phyloP scores from a whole-genome alignment of 2,797 vertebrate species.

The Salarias fasciatus region DNA sequence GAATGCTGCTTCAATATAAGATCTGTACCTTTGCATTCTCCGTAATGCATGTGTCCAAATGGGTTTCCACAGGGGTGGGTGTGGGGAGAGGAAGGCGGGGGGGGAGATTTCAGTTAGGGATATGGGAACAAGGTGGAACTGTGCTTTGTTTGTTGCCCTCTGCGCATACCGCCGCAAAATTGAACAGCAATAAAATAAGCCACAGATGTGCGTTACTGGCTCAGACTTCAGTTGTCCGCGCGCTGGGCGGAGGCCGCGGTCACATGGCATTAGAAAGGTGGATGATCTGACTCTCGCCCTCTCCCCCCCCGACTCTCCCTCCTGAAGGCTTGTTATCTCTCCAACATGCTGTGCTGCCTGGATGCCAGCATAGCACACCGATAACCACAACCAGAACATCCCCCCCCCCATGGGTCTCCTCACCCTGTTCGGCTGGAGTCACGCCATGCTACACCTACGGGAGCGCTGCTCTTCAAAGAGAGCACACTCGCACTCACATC shows the following conservation, averaged over 20 bases:
- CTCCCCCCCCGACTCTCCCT: constrained; percentile 6
- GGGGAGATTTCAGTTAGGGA: constrained; percentile 35
- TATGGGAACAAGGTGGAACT: constrained; percentile 79
- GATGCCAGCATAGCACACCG: constrained; percentile 64
- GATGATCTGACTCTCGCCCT: constrained; percentile 56
- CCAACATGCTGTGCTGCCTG: constrained; percentile 60
- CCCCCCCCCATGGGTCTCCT: constrained; percentile 46
- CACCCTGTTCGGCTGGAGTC: constrained; percentile 60
- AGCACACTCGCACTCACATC: constrained; percentile 32
- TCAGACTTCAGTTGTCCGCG: constrained; percentile 73
- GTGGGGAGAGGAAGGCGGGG: no score
- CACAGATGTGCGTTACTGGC: constrained; percentile 83
- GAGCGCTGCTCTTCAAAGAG: constrained; percentile 61
- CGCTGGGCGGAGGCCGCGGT: constrained; percentile 66
- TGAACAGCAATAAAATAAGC: constrained; percentile 82
- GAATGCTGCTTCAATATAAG: constrained; percentile 80
- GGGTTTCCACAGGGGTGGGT: constrained; percentile 49
- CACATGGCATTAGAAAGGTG: constrained; percentile 67
- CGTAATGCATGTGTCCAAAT: constrained; percentile 68
- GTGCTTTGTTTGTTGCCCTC: constrained; percentile 82
- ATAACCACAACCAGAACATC: constrained; percentile 81
- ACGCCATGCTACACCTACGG: constrained; percentile 65
- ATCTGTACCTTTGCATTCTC: constrained; percentile 77
- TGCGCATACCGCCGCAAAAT: constrained; percentile 75
- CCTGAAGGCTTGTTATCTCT: constrained; percentile 73